Evolutionary conservation across 2,888 invertebrate species (phyloP).

Genomic region (Catocala sponsa): DNA sequence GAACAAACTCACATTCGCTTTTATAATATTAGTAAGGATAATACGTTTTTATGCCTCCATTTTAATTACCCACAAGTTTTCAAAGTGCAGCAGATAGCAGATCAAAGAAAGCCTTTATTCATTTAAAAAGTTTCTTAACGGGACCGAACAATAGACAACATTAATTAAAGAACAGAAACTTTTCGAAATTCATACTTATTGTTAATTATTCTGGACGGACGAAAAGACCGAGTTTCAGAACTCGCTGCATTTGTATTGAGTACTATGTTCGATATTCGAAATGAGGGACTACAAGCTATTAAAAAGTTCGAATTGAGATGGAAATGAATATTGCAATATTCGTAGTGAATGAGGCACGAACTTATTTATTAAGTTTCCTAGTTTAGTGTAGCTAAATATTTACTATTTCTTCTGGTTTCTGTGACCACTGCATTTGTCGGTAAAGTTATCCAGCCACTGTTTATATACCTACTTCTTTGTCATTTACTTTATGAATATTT

Average conservation of each 20-base stretch:
- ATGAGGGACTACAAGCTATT: constrained; percentile 9
- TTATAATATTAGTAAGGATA: too few species aligned
- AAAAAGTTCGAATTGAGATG: constrained; percentile 21
- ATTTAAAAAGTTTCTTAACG: constrained; percentile 3
- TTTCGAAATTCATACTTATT: constrained; percentile 4
- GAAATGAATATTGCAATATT: constrained; percentile 1
- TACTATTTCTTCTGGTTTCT: too few species aligned
- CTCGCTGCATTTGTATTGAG: constrained; percentile 22
- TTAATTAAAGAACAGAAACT: constrained; percentile 22
- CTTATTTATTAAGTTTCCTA: too few species aligned
- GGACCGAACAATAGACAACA: constrained; percentile 6
- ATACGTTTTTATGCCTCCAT: too few species aligned
- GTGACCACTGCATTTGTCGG: too few species aligned
- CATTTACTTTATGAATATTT: too few species aligned
- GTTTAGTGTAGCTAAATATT: too few species aligned
- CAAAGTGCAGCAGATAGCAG: neutral
- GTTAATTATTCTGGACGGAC: constrained; percentile 19
- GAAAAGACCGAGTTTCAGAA: constrained; percentile 22
- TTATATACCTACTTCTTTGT: too few species aligned
- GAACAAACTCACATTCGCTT: too few species aligned
- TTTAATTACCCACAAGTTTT: neutral
- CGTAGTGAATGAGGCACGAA: too few species aligned
- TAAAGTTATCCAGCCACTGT: too few species aligned
- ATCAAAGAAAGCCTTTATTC: constrained; percentile 5
- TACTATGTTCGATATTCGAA: constrained; percentile 20